Evolutionary conservation across 1,140 invertebrate genomes (phyloP), one percentile per base, ranked within the genome.

Genomic region (Sycophaga agraensis): DNA sequence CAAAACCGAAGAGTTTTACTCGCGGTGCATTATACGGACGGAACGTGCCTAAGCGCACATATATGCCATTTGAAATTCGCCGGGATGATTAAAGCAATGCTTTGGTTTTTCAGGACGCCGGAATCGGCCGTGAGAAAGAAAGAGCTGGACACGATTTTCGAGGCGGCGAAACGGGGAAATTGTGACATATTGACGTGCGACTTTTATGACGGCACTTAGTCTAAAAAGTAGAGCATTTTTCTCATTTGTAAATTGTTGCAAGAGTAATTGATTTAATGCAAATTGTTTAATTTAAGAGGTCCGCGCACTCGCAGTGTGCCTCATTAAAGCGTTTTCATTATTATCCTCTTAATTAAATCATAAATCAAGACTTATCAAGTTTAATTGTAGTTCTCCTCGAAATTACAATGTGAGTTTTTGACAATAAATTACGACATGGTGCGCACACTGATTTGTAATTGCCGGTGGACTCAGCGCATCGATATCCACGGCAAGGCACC

Each of bases 121-220:
- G 66, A 71, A 16, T 65, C 67, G 45, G 53, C 64, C 39, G 70
- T 70, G 17, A 66, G 58, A 39, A 68, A 69, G 39, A 71, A 74
- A 55, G 76, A 70, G 22, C 63, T 80, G 7, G 54, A 64, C 6
- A 73, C 75, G 43, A 66, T 80, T 42, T 76, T 79, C 57, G 66
- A 66, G 40, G 73, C 74, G 2, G 74, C 73, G 21, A 75, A 69
- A 64, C 70, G 70, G 43, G 75, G 70, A 65, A 66, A 76, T 28
- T 80, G 77, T 58, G 62, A 60, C 48, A 62, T 28, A 31, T 59
- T 67, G 56, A 61, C 57, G 49, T 67, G 66, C 61, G 45, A 51
- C 42, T 64, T 62, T 65, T 64, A 61, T 28, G 62, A 55, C 46
- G 61, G 54, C 55, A 63, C 61, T 63, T 63, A 63, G 48, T 45